Conservation (phyloP, 2,888 invertebrate genomes). For the Hymenopus coronatus region DNA sequence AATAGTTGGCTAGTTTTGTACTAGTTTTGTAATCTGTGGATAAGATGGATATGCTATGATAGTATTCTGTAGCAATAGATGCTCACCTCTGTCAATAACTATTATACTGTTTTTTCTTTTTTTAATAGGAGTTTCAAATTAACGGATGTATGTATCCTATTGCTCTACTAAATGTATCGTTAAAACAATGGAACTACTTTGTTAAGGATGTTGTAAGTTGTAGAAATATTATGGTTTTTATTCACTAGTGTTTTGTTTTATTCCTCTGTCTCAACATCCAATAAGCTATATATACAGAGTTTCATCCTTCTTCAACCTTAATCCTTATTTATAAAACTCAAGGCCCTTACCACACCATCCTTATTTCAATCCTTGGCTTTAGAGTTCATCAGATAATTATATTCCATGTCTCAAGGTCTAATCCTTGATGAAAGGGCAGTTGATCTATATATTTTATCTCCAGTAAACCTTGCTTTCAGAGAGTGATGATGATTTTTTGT, state of each 20-base stretch:
- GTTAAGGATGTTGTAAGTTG: neutral
- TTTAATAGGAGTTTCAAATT: neutral
- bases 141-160: neutral
- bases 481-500: too few relatives aligned
- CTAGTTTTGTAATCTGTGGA: conserved; percentile 57
- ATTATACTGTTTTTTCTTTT: neutral
- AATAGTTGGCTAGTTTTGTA: conserved; percentile 57
- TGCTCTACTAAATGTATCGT: neutral
- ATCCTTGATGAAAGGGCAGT: too few relatives aligned
- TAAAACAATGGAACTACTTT: neutral
- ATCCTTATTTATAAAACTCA: too few relatives aligned
- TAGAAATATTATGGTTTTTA: neutral
- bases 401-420: too few relatives aligned
- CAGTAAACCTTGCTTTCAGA: too few relatives aligned
- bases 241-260: neutral
- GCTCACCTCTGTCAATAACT: neutral
- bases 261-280: neutral
- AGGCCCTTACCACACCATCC: too few relatives aligned
- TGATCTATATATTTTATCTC: too few relatives aligned
- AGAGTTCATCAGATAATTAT: too few relatives aligned
- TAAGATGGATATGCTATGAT: conserved; percentile 18
- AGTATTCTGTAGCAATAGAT: conserved; percentile 18
- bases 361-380: too few relatives aligned
- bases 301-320: too few relatives aligned
- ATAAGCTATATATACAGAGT: too few relatives aligned